Evolutionary conservation across 2,797 vertebrate species (phyloP), one percentile per base, ranked within the genome.

Genomic region (Rhynchonycteris naso): DNA sequence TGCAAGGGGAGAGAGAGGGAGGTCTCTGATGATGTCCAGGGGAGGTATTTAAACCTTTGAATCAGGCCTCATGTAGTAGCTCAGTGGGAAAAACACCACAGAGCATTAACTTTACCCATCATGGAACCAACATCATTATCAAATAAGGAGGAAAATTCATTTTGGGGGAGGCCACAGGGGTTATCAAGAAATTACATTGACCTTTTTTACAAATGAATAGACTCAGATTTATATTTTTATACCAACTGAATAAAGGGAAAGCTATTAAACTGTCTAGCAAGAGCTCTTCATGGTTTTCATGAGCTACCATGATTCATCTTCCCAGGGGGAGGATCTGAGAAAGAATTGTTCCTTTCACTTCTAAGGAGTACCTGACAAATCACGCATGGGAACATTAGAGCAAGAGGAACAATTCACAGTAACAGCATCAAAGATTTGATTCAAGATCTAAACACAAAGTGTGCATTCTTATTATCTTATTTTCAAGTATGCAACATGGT

Each of bases 171-270:
- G 33, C 9, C 74, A 61, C 4, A 24, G n/a, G 35, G 50, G 47
- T 58, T 92, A 84, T 63, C 65, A 92, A 35, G 78, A 97, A 94
- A 97, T 96, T 69, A 65, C 61, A 90, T 0, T 92, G 93, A 95
- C 74, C 59, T 88, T 97, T 98, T 94, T 63, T 71, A 96, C 92
- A 97, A 97, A 97, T 87, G 30, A 92, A 66, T 75, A 96, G 96
- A 81, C 80, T 96, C 93, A 79, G 98, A 98, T 97, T 95, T 97
- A 94, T 80, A 97, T 94, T 94, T 96, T 96, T 97, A 95, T 19
- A 96, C 83, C 95, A 95, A 96, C 24, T 92, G 78, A 89, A 59
- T 96, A 92, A 96, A 93, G 43, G 80, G 43, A 95, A 94, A 85
- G 59, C 75, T 95, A 96, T 97, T 98, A 97, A 97, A 97, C 81